These are phyloP conservation scores for Corythornis leucogaster DNA, from an alignment of 2,797 vertebrate genomes.

Conservation along the genomic window DNA sequence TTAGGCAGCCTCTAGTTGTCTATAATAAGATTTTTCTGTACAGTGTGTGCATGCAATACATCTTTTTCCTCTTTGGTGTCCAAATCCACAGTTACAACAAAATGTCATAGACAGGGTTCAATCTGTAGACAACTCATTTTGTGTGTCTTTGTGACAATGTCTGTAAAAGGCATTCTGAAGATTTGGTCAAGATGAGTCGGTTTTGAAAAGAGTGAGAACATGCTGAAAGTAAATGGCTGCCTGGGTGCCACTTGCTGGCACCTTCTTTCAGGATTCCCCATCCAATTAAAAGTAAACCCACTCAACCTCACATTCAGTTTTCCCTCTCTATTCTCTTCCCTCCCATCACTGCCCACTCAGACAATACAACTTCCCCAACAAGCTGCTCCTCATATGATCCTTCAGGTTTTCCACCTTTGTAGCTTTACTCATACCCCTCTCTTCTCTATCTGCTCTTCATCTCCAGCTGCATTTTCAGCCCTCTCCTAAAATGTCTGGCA, in stretches of 20 bases:
- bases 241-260: background rate
- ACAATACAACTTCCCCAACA: background rate
- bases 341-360: background rate
- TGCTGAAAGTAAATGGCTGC: background rate
- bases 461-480: background rate
- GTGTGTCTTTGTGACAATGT: background rate
- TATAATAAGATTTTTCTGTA: background rate
- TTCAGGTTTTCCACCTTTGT: background rate
- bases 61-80: background rate
- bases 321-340: background rate
- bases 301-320: background rate
- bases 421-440: background rate
- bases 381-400: background rate
- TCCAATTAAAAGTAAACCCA: constrained; percentile 23
- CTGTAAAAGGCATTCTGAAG: background rate
- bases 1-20: background rate
- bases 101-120: background rate
- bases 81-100: background rate
- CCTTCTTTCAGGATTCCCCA: background rate
- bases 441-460: background rate
- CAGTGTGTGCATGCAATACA: background rate
- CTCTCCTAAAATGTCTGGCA: background rate
- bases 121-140: background rate
- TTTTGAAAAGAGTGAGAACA: background rate
- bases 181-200: background rate